Base-by-base conservation (phyloP, 2,113 vertebrate species). In the Pithys albifrons region DNA sequence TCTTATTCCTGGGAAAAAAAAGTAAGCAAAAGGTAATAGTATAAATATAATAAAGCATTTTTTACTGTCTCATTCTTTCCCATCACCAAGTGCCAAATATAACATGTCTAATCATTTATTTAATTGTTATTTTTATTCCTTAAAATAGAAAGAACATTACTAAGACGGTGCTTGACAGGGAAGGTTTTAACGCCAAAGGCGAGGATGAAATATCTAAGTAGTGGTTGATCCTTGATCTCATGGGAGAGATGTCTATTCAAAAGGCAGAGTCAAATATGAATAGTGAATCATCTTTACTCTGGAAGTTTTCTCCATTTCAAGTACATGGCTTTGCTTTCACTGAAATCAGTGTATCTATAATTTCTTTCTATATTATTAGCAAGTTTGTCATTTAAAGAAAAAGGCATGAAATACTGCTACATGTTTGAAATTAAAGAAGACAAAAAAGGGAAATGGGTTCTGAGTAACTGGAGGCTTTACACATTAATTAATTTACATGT, bases 201-300 rank as follows among this genome's bases (percentile, higher is more conserved):
- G 29, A 91, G 66, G 73, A 93, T 35, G 81, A 91, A 70, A 77
- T 85, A 87, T 86, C 43, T 91, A 84, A 88, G 91, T 89, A 92
- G 81, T 82, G 35, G 70, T 57, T 95, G 94, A 95, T 92, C 75
- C 87, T n/a, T 61, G 70, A 45, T 94, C 92, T 93, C 95, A 0
- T 82, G 94, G 93, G 91, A 95, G 77, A 89, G 35, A 72, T 73
- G 43, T 51, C 49, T 95, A 14, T 89, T 95, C 45, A 92, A 91
- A 93, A 93, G 49, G 43, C 93, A 93, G 69, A 75, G 82, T 64
- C 39, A 91, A 86, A 90, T 85, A 85, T 37, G 76, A 92, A 93
- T 86, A 91, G 82, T 81, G 90, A 93, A 94, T 93, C 23, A 72
- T 55, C 59, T 91, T 77, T 41, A 67, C 39, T n/a, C 70, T 84